Conservation (phyloP, 1,140 invertebrate species). For the Aphis craccivora region DNA sequence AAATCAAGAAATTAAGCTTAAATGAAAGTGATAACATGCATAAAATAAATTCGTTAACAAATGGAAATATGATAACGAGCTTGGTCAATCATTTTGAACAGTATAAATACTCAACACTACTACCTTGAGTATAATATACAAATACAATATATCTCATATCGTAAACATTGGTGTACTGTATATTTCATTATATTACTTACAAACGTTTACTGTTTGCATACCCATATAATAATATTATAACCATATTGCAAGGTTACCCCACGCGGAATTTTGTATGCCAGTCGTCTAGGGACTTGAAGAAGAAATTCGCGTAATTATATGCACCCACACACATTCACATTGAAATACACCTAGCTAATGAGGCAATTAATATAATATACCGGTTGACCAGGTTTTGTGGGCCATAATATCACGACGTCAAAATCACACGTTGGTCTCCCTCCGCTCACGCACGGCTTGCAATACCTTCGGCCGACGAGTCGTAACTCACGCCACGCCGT, state of each 20-base stretch:
- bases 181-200: constrained; percentile 4
- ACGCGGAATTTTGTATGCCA: background rate
- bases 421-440: constrained; percentile 39
- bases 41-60: background rate
- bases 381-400: constrained; percentile 41
- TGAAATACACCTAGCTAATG: background rate
- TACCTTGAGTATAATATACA: background rate
- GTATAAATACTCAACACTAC: background rate
- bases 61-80: background rate
- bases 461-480: background rate
- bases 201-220: background rate
- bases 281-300: background rate
- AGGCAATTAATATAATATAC: constrained; percentile 28
- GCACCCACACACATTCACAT: background rate
- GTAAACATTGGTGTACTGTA: background rate
- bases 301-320: background rate
- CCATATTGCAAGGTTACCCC: background rate
- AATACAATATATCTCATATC: background rate
- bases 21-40: too few species aligned
- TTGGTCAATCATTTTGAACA: background rate
- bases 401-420: constrained; percentile 13
- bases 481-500: background rate
- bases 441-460: background rate
- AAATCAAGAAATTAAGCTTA: too few species aligned
- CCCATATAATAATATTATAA: background rate